Evolutionary conservation across 2,888 invertebrate species (phyloP).

Genomic region (Ptychoptera contaminata): DNA sequence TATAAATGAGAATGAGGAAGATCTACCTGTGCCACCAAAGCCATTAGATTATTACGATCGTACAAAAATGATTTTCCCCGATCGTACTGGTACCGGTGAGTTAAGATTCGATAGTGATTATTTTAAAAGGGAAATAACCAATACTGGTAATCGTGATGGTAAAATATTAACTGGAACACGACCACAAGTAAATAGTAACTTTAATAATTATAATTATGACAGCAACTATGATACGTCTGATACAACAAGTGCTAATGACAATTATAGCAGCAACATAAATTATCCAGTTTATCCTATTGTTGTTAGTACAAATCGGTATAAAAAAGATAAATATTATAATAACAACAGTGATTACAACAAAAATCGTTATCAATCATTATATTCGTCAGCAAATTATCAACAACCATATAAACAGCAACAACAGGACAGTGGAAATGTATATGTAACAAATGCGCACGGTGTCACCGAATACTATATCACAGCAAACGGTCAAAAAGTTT

Average conservation of each 20-base stretch:
- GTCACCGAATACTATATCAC: constrained; percentile 25
- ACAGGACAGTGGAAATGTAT: constrained; percentile 23
- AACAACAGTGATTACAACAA: too few species aligned
- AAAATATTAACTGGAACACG: constrained; percentile 21
- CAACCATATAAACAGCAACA: constrained; percentile 7
- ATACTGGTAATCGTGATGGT: constrained; percentile 19
- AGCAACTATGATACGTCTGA: too few species aligned
- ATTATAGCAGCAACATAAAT: background rate
- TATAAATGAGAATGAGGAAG: background rate
- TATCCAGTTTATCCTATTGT: background rate
- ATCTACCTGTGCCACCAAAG: background rate
- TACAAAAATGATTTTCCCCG: constrained; percentile 33
- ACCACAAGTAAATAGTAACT: constrained; percentile 1
- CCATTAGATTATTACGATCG: constrained; percentile 2
- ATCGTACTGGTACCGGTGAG: constrained; percentile 36
- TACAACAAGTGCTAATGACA: too few species aligned
- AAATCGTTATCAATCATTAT: too few species aligned
- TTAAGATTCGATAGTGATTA: constrained; percentile 30
- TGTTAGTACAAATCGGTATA: background rate
- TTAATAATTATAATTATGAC: background rate
- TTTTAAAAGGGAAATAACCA: constrained; percentile 11
- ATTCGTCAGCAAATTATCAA: constrained; percentile 7
- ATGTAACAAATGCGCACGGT: constrained; percentile 24
- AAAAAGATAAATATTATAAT: constrained; percentile 12
- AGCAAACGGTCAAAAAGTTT: constrained; percentile 22